A percentile compares a stretch with the other conserved stretches of the same genome.
Evolutionary conservation across 1,140 invertebrate genomes (phyloP).

Genomic region (Limonius californicus): DNA sequence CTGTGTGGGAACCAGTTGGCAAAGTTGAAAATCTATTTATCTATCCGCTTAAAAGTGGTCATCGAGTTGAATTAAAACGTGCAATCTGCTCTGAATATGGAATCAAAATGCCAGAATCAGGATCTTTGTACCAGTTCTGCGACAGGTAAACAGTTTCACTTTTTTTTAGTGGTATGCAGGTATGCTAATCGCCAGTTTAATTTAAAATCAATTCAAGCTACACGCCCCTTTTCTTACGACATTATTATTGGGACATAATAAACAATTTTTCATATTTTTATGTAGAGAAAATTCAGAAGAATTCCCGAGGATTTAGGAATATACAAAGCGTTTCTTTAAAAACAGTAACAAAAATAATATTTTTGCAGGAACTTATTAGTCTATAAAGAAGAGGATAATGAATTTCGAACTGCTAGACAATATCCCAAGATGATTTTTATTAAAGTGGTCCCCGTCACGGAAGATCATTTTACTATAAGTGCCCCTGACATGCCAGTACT

Average conservation of each 20-base stretch:
- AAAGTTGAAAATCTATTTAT: constrained; percentile 36
- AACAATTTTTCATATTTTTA: too few species aligned
- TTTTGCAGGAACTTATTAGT: constrained; percentile 36
- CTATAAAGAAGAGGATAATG: constrained; percentile 37
- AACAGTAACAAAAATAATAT: too few species aligned
- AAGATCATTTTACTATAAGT: constrained; percentile 38
- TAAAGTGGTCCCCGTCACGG: constrained; percentile 38
- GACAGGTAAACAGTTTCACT: constrained; percentile 33
- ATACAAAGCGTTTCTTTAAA: too few species aligned
- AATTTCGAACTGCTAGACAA: constrained; percentile 39
- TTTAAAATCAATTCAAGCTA: constrained; percentile 33
- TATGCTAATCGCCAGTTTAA: constrained; percentile 39
- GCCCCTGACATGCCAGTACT: constrained; percentile 42
- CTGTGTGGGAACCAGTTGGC: constrained; percentile 40
- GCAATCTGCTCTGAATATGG: constrained; percentile 39
- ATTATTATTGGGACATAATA: too few species aligned
- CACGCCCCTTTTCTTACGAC: too few species aligned
- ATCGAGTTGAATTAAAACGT: constrained; percentile 33
- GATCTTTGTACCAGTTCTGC: constrained; percentile 31
- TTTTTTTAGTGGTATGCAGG: background rate
- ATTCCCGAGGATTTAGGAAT: too few species aligned
- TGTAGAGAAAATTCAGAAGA: too few species aligned
- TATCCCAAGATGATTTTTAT: constrained; percentile 43
- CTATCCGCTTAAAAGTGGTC: constrained; percentile 44
- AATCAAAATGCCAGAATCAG: constrained; percentile 30